A percentile compares a stretch with the other conserved stretches of the same genome.
phyloP scores from a whole-genome alignment of 1,140 invertebrate species.

The Danaus melanippus region DNA sequence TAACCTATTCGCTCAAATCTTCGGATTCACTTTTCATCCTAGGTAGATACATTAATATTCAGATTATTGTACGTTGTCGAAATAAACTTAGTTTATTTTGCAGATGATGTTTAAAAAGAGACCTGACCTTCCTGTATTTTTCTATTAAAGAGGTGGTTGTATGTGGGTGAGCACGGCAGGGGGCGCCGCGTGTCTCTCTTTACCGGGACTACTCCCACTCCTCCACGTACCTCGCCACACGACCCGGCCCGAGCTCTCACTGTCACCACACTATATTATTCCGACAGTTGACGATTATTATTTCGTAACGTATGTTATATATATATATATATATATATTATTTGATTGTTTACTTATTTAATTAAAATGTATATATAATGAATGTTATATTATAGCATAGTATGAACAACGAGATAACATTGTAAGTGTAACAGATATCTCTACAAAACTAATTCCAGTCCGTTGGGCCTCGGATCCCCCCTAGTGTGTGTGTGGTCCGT shows the following conservation, averaged over 20 bases:
- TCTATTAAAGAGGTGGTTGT: constrained; percentile 25
- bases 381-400: too few species aligned
- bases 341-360: constrained; percentile 1
- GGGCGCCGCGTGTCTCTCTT: constrained; percentile 25
- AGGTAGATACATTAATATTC: constrained; percentile 13
- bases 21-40: constrained; percentile 29
- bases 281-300: constrained; percentile 28
- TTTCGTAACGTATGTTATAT: constrained; percentile 24
- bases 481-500: constrained; percentile 15
- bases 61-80: too few species aligned
- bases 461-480: constrained; percentile 18
- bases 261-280: constrained; percentile 23
- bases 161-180: constrained; percentile 28
- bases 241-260: constrained; percentile 4
- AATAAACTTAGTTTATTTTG: too few species aligned
- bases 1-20: constrained; percentile 18
- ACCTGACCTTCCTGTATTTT: background rate
- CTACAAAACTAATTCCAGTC: constrained; percentile 7
- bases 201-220: constrained; percentile 25
- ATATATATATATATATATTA: background rate
- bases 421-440: too few species aligned
- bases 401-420: too few species aligned
- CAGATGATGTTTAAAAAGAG: too few species aligned
- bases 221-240: constrained; percentile 15
- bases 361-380: too few species aligned